Percentiles rank a stretch among this genome's conserved stretches.
phyloP scores from a whole-genome alignment of 2,888 invertebrate species.

The Auanema freiburgensis region DNA sequence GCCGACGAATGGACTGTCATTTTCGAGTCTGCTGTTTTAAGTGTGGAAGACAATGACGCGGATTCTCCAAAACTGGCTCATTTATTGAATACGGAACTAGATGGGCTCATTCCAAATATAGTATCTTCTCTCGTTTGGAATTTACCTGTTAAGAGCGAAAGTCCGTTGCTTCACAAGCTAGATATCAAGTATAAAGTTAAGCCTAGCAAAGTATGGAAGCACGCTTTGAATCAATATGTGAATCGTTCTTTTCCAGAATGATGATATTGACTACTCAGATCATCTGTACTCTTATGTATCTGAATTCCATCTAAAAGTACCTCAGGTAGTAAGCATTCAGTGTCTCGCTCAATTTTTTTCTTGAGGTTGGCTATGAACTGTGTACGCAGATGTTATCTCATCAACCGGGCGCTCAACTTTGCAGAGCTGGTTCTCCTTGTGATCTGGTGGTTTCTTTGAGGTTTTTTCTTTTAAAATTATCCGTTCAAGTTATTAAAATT shows the following conservation, averaged over 20 bases:
- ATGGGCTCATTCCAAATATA: constrained; percentile 17
- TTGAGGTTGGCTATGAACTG: constrained; percentile 55
- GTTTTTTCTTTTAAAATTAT: constrained; percentile 14
- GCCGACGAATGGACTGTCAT: constrained; percentile 35
- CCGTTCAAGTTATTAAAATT: constrained; percentile 9
- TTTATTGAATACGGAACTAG: constrained; percentile 15
- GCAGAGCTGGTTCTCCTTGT: constrained; percentile 54
- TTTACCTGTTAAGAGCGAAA: constrained; percentile 13
- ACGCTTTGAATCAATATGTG: too few relatives aligned
- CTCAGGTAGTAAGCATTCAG: constrained; percentile 22
- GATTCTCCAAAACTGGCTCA: constrained; percentile 12
- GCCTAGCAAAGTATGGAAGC: background rate
- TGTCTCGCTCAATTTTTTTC: background rate
- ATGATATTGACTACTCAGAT: background rate
- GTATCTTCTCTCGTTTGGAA: constrained; percentile 23
- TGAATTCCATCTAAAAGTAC: constrained; percentile 40
- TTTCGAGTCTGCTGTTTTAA: constrained; percentile 25
- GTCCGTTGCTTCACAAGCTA: constrained; percentile 16
- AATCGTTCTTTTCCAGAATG: background rate
- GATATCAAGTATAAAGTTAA: constrained; percentile 17
- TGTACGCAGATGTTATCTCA: constrained; percentile 62
- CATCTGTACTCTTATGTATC: constrained; percentile 41
- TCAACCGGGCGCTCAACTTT: constrained; percentile 57
- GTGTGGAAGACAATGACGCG: constrained; percentile 4
- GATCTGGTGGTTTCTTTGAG: constrained; percentile 59